A percentile compares a stretch with the other conserved stretches of the same genome.
These are phyloP conservation scores for Mythimna pallens DNA, from an alignment of 2,888 invertebrate genomes.

Conservation along the genomic window DNA sequence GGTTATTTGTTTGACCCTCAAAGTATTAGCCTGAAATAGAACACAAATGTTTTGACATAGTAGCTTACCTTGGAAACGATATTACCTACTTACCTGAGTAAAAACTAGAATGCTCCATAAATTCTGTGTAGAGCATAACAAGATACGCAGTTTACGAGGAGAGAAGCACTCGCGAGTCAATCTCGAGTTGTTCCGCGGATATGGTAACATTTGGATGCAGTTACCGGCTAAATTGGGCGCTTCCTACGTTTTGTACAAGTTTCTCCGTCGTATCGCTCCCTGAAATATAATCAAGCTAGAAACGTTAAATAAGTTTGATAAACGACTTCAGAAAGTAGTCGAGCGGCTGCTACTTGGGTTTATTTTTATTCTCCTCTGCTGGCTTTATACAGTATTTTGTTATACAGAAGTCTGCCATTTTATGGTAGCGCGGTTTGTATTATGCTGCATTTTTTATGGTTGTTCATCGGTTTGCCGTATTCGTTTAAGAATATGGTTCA, in stretches of 20 bases:
- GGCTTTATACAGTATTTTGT: slow-evolving; percentile 58
- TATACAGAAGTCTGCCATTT: slow-evolving; percentile 51
- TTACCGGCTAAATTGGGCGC: slow-evolving; percentile 86
- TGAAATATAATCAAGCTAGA: slow-evolving; percentile 74
- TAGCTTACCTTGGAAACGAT: slow-evolving; percentile 53
- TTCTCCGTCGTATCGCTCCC: slow-evolving; percentile 66
- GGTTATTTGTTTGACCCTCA: slow-evolving; percentile 30
- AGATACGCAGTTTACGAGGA: slow-evolving; percentile 84
- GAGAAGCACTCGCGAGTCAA: slow-evolving; percentile 84
- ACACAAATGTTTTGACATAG: slow-evolving; percentile 54
- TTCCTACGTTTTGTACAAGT: slow-evolving; percentile 79
- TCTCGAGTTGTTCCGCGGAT: slow-evolving; percentile 86
- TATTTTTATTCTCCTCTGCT: slow-evolving; percentile 62
- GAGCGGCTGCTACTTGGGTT: slow-evolving; percentile 60
- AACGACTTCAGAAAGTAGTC: slow-evolving; percentile 68
- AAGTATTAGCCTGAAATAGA: slow-evolving; percentile 51
- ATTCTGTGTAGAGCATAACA: slow-evolving; percentile 79
- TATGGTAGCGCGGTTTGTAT: slow-evolving; percentile 38
- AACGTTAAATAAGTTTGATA: slow-evolving; percentile 70
- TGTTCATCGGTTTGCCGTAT: slow-evolving; percentile 14
- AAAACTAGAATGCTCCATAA: slow-evolving; percentile 76
- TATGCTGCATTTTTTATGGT: slow-evolving; percentile 35
- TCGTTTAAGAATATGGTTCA: neutral
- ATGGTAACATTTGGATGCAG: slow-evolving; percentile 87
- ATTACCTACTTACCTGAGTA: slow-evolving; percentile 67